Base-by-base conservation (phyloP, 2,113 vertebrate genomes). In the Cottus gobio region DNA sequence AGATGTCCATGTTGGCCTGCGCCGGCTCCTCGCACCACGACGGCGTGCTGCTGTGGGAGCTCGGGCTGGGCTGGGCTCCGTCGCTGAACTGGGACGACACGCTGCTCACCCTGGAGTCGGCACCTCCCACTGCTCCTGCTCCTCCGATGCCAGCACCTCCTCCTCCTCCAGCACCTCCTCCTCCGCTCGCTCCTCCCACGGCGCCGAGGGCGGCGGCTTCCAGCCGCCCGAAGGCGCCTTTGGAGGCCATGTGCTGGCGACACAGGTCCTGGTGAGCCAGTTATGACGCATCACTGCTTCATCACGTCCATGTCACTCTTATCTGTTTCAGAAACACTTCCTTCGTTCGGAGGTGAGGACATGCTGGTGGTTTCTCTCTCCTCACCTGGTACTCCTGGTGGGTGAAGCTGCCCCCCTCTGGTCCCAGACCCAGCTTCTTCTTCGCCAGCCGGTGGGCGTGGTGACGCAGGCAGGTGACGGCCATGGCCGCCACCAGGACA, bases 1-100 rank as follows among this genome's bases (percentile, higher is more conserved):
- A 99, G 93, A 99, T 99, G 95, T 99, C 98, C 98, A 99, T 99
- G 95, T 98, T 99, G 93, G 98, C 96, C 90, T 98, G 98, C 0
- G 97, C 98, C 0, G 98, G 98, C 85, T 99, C 98, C 93, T 99
- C 98, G 0, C 98, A 98, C 98, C 98, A 99, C 50, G 98, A 99
- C 0, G 97, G 97, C 0, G 98, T 99, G 95, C 97, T 99, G 96
- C 97, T 98, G 93, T 98, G 96, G 39, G 98, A 99, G 79, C 97
- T 97, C 84, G 98, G 98, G 77, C 98, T 99, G 83, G 97, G 95
- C 91, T 99, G 97, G 0, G 97, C 96, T 0, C 96, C 97, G 0
- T 99, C 98, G 0, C 98, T 99, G 93, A 98, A 99, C 95, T 99
- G 98, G 1, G 98, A 99, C 0, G 98, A 99, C 87, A 99, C 97